Base-by-base conservation (phyloP, 2,797 vertebrate species). In the Muscicapa striata region DNA sequence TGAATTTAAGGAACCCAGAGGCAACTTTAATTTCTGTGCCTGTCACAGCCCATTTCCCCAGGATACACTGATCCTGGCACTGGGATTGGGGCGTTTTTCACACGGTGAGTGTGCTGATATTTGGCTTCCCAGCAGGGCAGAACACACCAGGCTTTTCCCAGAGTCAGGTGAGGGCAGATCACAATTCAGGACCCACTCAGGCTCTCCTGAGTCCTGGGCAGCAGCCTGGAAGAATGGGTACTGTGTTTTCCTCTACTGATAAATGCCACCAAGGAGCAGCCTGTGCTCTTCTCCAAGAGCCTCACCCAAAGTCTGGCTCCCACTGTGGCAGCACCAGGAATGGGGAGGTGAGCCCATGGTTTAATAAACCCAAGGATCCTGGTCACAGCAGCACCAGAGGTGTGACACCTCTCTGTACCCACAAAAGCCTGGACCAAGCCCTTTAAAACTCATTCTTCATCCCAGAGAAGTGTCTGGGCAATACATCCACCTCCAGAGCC, bases 1-100 rank as follows among this genome's bases (percentile, higher is more conserved):
- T 40, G 59, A 93, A 78, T 93, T 90, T 86, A 86, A 86, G 83
- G 76, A 93, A 59, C 40, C 87, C 91, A 70, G 91, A 88, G 91
- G 94, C 94, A 82, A 85, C 62, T 93, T 87, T 79, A 78, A 93
- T 93, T 93, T 82, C 89, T 81, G 87, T 2, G 67, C 36, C 89
- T 90, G 95, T 88, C 94, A 84, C 73, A 76, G 88, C 84, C 63
- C 54, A 26, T 79, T 29, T 68, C 93, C 77, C 78, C 32, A 38
- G 95, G 92, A 89, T 13, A 62, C 21, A 10, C 59, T 68, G 90
- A 89, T 84, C 48, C 29, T 34, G 89, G 91, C 91, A 57, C 6
- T 29, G 22, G 2, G 41, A 59, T 4, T 0, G 1, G 59, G 73
- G 84, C 75, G 1, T 58, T 83, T 34, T 75, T 66, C 90, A 66